A percentile compares a stretch with the other conserved stretches of the same genome.
Evolutionary conservation across 2,888 invertebrate species (phyloP).

Genomic region (Drosophila paucipuncta): DNA sequence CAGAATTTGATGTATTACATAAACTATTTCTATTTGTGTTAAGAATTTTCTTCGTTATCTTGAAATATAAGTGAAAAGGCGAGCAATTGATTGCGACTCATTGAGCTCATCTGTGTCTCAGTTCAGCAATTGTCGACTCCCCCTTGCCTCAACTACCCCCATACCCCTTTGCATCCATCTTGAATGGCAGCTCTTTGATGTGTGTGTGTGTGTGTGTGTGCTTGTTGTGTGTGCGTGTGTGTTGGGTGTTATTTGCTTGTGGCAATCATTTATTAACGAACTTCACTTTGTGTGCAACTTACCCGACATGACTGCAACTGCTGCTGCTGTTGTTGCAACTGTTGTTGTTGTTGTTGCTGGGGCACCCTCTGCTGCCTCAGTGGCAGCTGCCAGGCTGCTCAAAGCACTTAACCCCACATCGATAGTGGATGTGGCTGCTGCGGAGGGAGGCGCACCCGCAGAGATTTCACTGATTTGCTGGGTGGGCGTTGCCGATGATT

Average conservation of each 20-base stretch:
- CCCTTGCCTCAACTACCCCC: background rate
- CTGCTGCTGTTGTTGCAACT: slow-evolving; percentile 41
- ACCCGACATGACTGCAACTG: slow-evolving; percentile 77
- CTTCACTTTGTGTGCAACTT: slow-evolving; percentile 53
- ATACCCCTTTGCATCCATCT: slow-evolving; percentile 59
- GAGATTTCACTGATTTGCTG: slow-evolving; percentile 65
- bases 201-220: slow-evolving; percentile 1
- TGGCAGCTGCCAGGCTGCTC: slow-evolving; percentile 29
- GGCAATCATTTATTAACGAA: slow-evolving; percentile 31
- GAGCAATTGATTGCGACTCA: slow-evolving; percentile 50
- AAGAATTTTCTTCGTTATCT: slow-evolving; percentile 12
- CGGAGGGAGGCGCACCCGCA: slow-evolving; percentile 12
- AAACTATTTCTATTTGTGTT: slow-evolving; percentile 3
- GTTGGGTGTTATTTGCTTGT: slow-evolving; percentile 8
- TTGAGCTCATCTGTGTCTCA: slow-evolving; percentile 46
- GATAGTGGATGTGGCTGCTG: slow-evolving; percentile 18
- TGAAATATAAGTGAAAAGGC: slow-evolving; percentile 32
- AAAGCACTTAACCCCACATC: slow-evolving; percentile 51
- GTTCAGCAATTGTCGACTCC: slow-evolving; percentile 12
- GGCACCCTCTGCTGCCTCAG: slow-evolving; percentile 7
- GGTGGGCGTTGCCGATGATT: slow-evolving; percentile 78
- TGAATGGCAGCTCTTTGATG: slow-evolving; percentile 58
- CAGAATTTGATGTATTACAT: background rate
- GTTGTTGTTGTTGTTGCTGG: slow-evolving; percentile 29
- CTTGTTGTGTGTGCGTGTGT: background rate